Conservation (phyloP, 2,113 vertebrate species). For the Trematocara macrostoma region DNA sequence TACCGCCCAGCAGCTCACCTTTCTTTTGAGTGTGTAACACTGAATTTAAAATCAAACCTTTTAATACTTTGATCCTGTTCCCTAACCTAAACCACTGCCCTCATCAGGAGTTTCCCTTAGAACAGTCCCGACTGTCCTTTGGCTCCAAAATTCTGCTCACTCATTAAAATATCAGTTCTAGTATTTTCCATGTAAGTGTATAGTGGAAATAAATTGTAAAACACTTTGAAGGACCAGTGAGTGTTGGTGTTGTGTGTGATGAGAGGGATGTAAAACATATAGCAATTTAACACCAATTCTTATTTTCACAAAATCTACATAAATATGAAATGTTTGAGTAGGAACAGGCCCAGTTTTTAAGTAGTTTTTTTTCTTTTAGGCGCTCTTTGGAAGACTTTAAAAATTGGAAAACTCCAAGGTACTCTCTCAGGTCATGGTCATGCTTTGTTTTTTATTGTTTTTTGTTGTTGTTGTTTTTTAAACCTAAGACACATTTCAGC, state of each 20-base stretch:
- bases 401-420: background rate
- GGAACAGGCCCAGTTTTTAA: background rate
- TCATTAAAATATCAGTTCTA: background rate
- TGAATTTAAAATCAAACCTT: background rate
- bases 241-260: background rate
- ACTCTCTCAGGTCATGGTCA: background rate
- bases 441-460: background rate
- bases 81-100: background rate
- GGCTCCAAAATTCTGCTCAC: background rate
- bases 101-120: background rate
- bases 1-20: background rate
- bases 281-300: background rate
- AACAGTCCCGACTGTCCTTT: background rate
- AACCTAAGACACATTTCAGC: background rate
- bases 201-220: background rate
- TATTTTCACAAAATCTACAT: background rate
- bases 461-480: background rate
- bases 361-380: background rate
- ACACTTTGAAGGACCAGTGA: background rate
- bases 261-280: background rate
- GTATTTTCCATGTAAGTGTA: background rate
- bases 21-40: background rate
- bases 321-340: background rate
- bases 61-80: background rate
- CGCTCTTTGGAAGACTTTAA: background rate